Percentiles rank a stretch among this genome's conserved stretches.
These are phyloP conservation scores for Lasioglossum figueresi DNA, from an alignment of 2,888 invertebrate genomes.

Conservation along the genomic window DNA sequence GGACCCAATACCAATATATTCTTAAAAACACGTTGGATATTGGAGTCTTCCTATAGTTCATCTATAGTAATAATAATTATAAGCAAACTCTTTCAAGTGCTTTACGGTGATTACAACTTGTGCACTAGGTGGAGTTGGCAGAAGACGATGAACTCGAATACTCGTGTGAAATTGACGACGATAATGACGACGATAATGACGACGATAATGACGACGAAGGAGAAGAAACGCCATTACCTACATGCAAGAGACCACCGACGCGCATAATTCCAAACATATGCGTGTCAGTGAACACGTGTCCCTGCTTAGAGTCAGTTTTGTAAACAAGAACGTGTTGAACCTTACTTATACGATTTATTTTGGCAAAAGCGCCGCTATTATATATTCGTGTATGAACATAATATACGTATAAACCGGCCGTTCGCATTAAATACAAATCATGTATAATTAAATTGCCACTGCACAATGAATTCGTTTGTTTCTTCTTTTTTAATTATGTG, in stretches of 20 bases:
- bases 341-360: constrained; percentile 52
- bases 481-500: constrained; percentile 13
- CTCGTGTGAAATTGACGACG: neutral
- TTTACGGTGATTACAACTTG: neutral
- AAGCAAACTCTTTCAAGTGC: neutral
- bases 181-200: neutral
- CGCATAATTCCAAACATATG: constrained; percentile 25
- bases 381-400: constrained; percentile 17
- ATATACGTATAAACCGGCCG: constrained; percentile 22
- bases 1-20: neutral
- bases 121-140: constrained; percentile 13
- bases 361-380: constrained; percentile 41
- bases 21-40: neutral
- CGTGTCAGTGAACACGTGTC: constrained; percentile 38
- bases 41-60: neutral
- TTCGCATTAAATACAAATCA: constrained; percentile 35
- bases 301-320: constrained; percentile 26
- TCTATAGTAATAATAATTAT: neutral
- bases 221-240: neutral
- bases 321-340: constrained; percentile 16
- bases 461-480: neutral
- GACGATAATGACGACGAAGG: neutral
- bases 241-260: constrained; percentile 26
- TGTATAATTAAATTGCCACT: constrained; percentile 38
- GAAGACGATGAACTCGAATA: neutral